phyloP scores from a whole-genome alignment of 2,888 invertebrate species.

The Tachina lurida region DNA sequence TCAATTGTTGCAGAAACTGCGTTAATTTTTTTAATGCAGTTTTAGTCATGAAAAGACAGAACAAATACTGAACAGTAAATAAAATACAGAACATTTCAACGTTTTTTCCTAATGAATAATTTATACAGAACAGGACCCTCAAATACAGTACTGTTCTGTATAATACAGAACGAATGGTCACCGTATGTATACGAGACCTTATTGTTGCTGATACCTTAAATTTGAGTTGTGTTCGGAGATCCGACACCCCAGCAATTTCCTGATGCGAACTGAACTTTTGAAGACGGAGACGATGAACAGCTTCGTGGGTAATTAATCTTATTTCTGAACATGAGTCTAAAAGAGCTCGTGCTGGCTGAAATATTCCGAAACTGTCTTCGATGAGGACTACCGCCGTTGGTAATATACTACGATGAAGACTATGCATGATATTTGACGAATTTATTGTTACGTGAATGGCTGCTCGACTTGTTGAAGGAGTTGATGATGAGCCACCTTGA shows the following conservation, averaged over 20 bases:
- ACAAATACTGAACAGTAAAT: too few relatives aligned
- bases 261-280: not conserved
- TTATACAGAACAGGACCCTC: too few relatives aligned
- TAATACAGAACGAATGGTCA: too few relatives aligned
- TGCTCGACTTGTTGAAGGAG: too few relatives aligned
- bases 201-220: not conserved
- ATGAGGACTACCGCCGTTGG: not conserved
- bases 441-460: too few relatives aligned
- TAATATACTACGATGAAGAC: not conserved
- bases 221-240: not conserved
- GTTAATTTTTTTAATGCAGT: too few relatives aligned
- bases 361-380: not conserved
- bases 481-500: too few relatives aligned
- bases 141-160: too few relatives aligned
- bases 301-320: not conserved
- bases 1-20: too few relatives aligned
- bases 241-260: conserved; percentile 1
- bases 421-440: not conserved
- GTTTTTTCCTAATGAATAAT: too few relatives aligned
- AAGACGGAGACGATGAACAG: not conserved
- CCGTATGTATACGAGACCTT: not conserved
- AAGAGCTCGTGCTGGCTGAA: not conserved
- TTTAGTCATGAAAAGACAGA: too few relatives aligned
- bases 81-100: too few relatives aligned
- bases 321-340: conserved; percentile 4